Conservation (phyloP, 2,113 vertebrate genomes). For the Cyphomyrus discorhynchus region DNA sequence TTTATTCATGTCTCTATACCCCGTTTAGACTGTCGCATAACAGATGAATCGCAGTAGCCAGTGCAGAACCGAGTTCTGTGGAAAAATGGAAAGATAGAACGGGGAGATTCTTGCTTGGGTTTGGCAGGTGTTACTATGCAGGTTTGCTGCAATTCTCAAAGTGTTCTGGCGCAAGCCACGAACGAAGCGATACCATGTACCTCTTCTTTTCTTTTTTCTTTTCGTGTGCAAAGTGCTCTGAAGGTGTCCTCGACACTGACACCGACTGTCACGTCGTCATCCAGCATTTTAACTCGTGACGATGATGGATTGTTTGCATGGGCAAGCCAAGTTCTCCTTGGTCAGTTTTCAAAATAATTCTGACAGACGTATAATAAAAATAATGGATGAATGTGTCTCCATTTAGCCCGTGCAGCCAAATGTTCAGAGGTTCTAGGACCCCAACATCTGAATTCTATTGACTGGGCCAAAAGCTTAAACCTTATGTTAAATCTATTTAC, state of each 20-base stretch:
- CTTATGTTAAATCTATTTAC: background rate
- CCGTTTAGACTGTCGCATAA: background rate
- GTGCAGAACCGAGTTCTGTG: background rate
- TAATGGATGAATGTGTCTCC: background rate
- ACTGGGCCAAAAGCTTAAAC: background rate
- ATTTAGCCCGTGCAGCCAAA: background rate
- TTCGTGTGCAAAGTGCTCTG: background rate
- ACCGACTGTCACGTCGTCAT: background rate
- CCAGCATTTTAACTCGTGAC: background rate
- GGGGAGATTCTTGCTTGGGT: background rate
- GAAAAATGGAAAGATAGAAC: background rate
- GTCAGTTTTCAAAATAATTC: background rate
- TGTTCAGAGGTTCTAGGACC: background rate
- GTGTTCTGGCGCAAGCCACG: background rate
- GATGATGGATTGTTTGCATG: background rate
- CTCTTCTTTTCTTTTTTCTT: background rate
- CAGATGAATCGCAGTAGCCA: background rate
- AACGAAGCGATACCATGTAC: background rate
- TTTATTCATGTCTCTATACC: background rate
- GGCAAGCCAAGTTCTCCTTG: background rate
- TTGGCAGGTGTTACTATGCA: background rate
- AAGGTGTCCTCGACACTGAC: background rate
- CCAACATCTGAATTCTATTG: background rate
- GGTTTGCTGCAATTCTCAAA: background rate
- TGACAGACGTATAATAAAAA: background rate